Evolutionary conservation across 2,113 vertebrate species (phyloP).

Genomic region (Tinamus guttatus): DNA sequence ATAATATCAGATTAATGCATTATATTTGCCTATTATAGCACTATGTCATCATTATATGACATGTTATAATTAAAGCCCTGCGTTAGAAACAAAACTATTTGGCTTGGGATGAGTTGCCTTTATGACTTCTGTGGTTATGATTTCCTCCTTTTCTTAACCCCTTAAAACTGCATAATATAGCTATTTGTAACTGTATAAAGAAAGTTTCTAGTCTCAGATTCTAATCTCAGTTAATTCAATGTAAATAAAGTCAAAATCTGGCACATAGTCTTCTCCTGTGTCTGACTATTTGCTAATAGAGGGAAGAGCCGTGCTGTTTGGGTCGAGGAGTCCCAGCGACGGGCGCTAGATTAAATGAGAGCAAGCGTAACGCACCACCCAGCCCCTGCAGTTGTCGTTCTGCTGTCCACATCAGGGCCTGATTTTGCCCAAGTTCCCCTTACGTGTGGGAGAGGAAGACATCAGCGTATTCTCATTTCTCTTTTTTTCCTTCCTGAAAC

Average conservation of each 20-base stretch:
- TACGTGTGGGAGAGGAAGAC: not conserved
- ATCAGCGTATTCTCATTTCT: not conserved
- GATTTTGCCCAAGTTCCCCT: not conserved
- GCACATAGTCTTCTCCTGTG: conserved; percentile 4
- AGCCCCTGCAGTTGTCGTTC: not conserved
- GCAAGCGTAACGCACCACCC: not conserved
- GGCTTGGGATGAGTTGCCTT: conserved; percentile 74
- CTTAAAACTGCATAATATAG: conserved; percentile 66
- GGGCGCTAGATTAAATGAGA: conserved; percentile 3
- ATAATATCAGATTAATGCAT: conserved; percentile 81
- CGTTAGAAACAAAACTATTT: conserved; percentile 78
- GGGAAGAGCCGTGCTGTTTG: not conserved
- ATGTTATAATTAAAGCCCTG: conserved; percentile 75
- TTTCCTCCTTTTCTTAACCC: conserved; percentile 67
- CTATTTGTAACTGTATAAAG: conserved; percentile 71
- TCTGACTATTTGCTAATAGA: not conserved
- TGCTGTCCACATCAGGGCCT: not conserved
- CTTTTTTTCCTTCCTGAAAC: conserved; percentile 2
- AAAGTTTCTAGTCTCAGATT: conserved; percentile 68
- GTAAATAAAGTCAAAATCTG: conserved; percentile 64
- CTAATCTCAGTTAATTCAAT: conserved; percentile 62
- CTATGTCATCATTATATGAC: conserved; percentile 80
- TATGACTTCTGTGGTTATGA: conserved; percentile 71
- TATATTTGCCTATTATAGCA: conserved; percentile 80
- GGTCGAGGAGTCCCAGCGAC: not conserved